A percentile compares a stretch with the other conserved stretches of the same genome.
phyloP scores from a whole-genome alignment of 1,140 invertebrate species.

The Drosophila novamexicana region DNA sequence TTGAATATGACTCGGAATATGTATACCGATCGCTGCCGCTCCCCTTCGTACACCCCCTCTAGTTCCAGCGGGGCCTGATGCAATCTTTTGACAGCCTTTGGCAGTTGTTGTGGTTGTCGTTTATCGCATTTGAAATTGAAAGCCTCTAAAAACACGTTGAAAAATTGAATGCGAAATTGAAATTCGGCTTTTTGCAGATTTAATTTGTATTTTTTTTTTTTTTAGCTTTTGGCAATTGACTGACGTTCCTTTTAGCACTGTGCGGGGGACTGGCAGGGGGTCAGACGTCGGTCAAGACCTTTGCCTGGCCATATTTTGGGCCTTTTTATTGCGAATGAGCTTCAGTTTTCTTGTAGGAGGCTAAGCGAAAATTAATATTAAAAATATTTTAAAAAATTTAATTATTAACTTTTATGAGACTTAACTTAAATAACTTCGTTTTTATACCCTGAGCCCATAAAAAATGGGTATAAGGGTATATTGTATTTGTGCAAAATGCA shows the following conservation, averaged over 20 bases:
- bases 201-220: constrained; percentile 52
- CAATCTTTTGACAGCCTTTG: constrained; percentile 64
- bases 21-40: constrained; percentile 31
- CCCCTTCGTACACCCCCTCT: neutral
- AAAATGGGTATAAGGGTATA: no score
- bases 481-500: no score
- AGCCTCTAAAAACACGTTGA: constrained; percentile 70
- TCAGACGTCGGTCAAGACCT: constrained; percentile 28
- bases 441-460: no score
- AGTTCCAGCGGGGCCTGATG: constrained; percentile 49
- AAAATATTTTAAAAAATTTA: neutral
- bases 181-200: constrained; percentile 58
- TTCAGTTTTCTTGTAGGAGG: neutral
- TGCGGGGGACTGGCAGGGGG: neutral
- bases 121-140: constrained; percentile 79
- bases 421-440: no score
- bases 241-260: neutral
- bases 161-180: constrained; percentile 69
- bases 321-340: neutral
- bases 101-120: constrained; percentile 51
- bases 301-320: constrained; percentile 9
- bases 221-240: neutral
- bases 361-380: neutral
- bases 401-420: no score
- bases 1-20: constrained; percentile 63